Evolutionary conservation across 37 sponge, comb jelly and placozoan genomes (phyloP).

Genomic region (Cliona cf. orientalis): DNA sequence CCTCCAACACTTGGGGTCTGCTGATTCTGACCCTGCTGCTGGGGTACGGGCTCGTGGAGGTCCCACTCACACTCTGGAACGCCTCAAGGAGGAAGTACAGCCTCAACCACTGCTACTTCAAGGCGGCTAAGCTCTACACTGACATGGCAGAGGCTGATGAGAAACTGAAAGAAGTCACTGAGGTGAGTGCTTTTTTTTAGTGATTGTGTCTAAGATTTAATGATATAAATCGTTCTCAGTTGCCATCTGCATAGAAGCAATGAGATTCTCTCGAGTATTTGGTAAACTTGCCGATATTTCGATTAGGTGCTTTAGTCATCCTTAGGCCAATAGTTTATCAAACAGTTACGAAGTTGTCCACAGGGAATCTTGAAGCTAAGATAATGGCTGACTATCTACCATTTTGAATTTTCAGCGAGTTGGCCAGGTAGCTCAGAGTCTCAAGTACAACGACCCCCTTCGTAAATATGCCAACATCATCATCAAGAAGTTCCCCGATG

Average conservation of each 20-base stretch:
- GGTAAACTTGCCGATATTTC: too few species aligned
- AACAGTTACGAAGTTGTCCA: background rate
- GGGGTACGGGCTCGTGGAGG: conserved; percentile 97
- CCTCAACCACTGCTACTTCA: conserved; percentile 83
- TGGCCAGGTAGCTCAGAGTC: conserved; percentile 31
- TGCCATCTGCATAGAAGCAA: too few species aligned
- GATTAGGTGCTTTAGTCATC: too few species aligned
- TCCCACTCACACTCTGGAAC: conserved; percentile 73
- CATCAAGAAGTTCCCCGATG: conserved; percentile 83
- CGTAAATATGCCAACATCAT: conserved; percentile 77
- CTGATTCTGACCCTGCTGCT: conserved; percentile 89
- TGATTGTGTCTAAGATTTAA: background rate
- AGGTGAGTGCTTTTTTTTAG: conserved; percentile 47
- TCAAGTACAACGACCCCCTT: conserved; percentile 75
- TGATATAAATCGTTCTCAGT: too few species aligned
- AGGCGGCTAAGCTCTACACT: conserved; percentile 85
- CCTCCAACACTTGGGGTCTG: conserved; percentile 98
- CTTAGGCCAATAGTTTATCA: too few species aligned
- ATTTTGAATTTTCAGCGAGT: conserved; percentile 78
- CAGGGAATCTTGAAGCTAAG: background rate
- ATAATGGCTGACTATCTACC: background rate
- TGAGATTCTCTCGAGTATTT: too few species aligned
- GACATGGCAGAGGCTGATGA: conserved; percentile 89
- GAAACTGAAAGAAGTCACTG: conserved; percentile 67
- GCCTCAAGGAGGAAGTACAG: conserved; percentile 55